Percentiles rank a stretch among this genome's conserved stretches.
phyloP scores from a whole-genome alignment of 2,888 invertebrate genomes.

The Hypolimnas misippus region DNA sequence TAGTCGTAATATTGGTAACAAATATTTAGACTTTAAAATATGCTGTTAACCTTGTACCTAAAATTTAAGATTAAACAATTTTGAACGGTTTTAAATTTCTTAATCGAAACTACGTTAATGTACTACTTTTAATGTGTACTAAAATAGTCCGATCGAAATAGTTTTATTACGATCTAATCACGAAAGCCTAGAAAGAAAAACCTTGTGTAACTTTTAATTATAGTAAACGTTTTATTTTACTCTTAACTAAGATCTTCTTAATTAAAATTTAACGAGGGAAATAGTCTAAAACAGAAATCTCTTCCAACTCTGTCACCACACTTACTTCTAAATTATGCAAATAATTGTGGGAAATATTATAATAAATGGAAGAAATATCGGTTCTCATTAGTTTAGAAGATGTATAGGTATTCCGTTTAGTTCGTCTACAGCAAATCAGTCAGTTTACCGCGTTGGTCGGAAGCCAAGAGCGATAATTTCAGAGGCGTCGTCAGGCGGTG shows the following conservation, averaged over 20 bases:
- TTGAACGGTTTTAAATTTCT: neutral
- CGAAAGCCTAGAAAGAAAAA: neutral
- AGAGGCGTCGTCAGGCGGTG: slow-evolving; percentile 54
- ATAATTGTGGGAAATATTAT: neutral
- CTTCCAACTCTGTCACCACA: neutral
- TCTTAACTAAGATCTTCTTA: no score
- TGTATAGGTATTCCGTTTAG: slow-evolving; percentile 5
- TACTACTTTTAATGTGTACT: neutral
- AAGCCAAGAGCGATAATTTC: slow-evolving; percentile 66
- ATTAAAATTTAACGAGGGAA: no score
- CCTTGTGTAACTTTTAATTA: neutral
- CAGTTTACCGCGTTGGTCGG: slow-evolving; percentile 54
- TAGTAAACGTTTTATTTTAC: neutral
- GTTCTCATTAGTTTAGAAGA: neutral
- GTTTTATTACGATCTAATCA: neutral
- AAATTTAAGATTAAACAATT: neutral
- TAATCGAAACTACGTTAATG: neutral
- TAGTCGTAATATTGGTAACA: slow-evolving; percentile 56
- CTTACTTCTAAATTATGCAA: neutral
- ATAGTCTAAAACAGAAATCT: neutral
- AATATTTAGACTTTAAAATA: slow-evolving; percentile 2
- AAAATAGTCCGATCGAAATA: neutral
- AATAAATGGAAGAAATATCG: neutral
- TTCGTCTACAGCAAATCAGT: slow-evolving; percentile 35
- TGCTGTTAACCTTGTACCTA: neutral